Conservation (phyloP, 2,113 vertebrate genomes). For the Taxidea taxus region DNA sequence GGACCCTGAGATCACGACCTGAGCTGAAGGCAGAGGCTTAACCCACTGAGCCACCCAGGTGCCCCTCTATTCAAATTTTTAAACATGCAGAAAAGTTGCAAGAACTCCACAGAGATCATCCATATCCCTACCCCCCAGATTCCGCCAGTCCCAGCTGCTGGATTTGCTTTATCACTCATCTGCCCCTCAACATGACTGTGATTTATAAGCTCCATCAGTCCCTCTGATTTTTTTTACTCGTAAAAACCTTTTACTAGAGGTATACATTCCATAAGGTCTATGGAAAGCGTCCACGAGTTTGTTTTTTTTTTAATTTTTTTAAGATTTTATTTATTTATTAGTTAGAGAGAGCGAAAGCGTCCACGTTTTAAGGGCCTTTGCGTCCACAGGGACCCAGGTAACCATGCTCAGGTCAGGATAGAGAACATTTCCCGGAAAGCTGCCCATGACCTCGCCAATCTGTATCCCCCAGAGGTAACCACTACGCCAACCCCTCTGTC, state of each 20-base stretch:
- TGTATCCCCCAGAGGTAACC: accelerated
- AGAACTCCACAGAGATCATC: too few relatives aligned
- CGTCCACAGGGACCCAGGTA: accelerated
- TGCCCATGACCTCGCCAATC: background rate
- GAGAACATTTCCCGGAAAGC: background rate
- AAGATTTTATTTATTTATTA: too few relatives aligned
- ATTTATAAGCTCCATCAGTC: background rate
- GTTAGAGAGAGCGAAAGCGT: background rate
- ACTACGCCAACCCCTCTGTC: accelerated
- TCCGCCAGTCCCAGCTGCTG: accelerated
- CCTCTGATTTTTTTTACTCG: background rate
- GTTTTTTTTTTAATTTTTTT: too few relatives aligned
- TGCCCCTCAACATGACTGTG: accelerated
- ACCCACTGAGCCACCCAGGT: too few relatives aligned
- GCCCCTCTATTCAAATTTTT: background rate
- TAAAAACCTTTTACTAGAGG: background rate
- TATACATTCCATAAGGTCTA: background rate
- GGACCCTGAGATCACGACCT: too few relatives aligned
- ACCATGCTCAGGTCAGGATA: background rate
- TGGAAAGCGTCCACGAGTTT: background rate
- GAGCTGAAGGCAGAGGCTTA: too few relatives aligned
- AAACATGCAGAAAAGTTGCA: background rate
- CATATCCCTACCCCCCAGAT: accelerated
- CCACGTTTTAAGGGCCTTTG: background rate
- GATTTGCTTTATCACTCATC: background rate